These are phyloP conservation scores for Tetramorium bicarinatum DNA, from an alignment of 2,888 invertebrate species.

Conservation along the genomic window DNA sequence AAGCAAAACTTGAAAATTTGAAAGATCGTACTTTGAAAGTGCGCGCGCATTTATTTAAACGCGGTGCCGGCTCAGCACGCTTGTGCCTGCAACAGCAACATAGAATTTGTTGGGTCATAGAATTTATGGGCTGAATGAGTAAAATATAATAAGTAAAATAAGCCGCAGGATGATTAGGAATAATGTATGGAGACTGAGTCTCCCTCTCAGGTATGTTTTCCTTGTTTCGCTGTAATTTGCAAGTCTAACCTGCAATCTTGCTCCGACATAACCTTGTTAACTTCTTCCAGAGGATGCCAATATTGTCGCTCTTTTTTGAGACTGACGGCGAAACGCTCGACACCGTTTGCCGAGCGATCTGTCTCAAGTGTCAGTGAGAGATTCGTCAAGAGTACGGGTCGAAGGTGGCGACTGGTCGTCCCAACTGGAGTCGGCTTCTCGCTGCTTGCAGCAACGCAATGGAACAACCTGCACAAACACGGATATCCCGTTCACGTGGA, in stretches of 20 bases:
- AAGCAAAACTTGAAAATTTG: not conserved
- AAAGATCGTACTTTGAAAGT: not conserved
- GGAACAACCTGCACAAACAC: constrained; percentile 78
- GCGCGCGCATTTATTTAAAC: constrained; percentile 29
- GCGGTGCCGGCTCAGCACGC: not conserved
- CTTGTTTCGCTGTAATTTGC: not conserved
- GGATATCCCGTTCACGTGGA: constrained; percentile 71
- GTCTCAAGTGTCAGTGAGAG: constrained; percentile 59
- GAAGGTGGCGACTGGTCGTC: constrained; percentile 77
- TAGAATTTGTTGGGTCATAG: not conserved
- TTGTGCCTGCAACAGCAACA: not conserved
- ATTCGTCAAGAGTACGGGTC: constrained; percentile 61
- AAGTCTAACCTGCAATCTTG: not conserved
- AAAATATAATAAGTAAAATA: not conserved
- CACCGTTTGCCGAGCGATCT: constrained; percentile 58
- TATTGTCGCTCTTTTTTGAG: not conserved
- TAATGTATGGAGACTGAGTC: not conserved
- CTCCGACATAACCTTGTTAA: constrained; percentile 19
- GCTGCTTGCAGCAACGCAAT: constrained; percentile 79
- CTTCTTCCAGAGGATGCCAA: constrained; percentile 6
- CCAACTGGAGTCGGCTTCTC: constrained; percentile 81
- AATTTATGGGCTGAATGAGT: not conserved
- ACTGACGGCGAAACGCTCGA: constrained; percentile 37
- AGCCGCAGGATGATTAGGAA: not conserved
- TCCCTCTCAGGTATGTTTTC: not conserved